phyloP scores from a whole-genome alignment of 2,888 invertebrate genomes.

The Aphodius sticticus region DNA sequence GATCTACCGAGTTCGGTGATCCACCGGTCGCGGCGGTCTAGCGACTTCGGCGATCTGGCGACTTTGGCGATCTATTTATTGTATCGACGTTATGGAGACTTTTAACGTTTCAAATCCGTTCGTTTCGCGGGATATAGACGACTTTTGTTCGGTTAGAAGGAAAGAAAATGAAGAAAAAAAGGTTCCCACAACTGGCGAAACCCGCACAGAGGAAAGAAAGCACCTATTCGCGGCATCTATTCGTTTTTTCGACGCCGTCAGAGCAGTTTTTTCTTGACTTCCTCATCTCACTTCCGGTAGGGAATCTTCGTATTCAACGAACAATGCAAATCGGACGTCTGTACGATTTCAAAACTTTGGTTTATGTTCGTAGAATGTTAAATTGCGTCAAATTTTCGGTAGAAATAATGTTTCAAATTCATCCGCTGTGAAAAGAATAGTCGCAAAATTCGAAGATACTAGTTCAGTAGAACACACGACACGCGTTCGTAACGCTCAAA shows the following conservation, averaged over 20 bases:
- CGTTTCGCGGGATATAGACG: background rate
- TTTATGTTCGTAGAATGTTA: background rate
- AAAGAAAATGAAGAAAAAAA: background rate
- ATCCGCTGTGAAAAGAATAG: no score
- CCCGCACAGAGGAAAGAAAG: background rate
- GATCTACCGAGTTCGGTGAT: no score
- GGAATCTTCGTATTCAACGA: background rate
- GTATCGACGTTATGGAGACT: no score
- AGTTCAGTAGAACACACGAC: no score
- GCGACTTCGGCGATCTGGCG: no score
- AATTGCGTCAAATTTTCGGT: background rate
- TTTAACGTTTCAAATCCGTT: no score
- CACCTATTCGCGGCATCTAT: background rate
- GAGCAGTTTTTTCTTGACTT: background rate
- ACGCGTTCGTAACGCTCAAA: no score
- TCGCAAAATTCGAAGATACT: no score
- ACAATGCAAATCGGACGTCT: conserved; percentile 8
- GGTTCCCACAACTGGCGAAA: background rate
- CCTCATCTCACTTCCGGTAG: background rate
- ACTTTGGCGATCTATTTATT: no score
- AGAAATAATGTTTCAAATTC: no score
- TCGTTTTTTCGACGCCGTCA: background rate
- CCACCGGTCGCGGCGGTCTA: no score
- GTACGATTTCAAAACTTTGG: background rate
- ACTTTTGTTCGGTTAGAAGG: background rate